These are phyloP conservation scores for Catharus ustulatus DNA, from an alignment of 2,797 vertebrate species.

Conservation along the genomic window DNA sequence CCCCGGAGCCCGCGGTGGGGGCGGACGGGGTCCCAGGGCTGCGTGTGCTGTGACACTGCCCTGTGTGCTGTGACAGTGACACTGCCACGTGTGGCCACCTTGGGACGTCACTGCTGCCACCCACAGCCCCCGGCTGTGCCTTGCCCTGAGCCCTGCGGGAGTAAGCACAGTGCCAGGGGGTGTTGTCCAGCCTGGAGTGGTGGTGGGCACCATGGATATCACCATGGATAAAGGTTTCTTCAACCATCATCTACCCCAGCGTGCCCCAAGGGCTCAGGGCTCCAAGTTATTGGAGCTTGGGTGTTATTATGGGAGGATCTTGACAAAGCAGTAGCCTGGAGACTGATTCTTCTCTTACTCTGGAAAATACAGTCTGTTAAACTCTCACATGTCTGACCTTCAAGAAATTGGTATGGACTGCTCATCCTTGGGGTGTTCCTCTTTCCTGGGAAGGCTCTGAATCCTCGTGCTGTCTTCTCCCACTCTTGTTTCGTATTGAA, in stretches of 20 bases:
- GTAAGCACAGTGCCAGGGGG: fast-evolving
- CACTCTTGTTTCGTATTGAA: not conserved
- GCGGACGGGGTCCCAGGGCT: not conserved
- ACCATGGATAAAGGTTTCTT: not conserved
- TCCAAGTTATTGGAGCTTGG: not conserved
- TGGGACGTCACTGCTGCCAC: not conserved
- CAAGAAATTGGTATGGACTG: not conserved
- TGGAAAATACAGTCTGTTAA: not conserved
- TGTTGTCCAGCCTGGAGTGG: not conserved
- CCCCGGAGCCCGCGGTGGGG: too few species aligned
- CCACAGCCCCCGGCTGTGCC: not conserved
- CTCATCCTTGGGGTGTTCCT: not conserved
- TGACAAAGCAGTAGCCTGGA: not conserved
- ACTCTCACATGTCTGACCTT: not conserved
- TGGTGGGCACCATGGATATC: fast-evolving
- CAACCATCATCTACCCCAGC: fast-evolving
- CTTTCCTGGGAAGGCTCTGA: conserved; percentile 8
- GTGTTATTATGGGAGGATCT: not conserved
- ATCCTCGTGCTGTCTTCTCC: not conserved
- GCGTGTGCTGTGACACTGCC: not conserved
- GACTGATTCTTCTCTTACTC: not conserved
- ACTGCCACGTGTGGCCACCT: fast-evolving
- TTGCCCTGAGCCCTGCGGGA: not conserved
- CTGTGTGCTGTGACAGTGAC: too few species aligned
- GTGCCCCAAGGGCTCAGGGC: not conserved